A percentile compares a stretch with the other conserved stretches of the same genome.
Evolutionary conservation across 2,797 vertebrate genomes (phyloP).

Genomic region (Okamejei kenojei): DNA sequence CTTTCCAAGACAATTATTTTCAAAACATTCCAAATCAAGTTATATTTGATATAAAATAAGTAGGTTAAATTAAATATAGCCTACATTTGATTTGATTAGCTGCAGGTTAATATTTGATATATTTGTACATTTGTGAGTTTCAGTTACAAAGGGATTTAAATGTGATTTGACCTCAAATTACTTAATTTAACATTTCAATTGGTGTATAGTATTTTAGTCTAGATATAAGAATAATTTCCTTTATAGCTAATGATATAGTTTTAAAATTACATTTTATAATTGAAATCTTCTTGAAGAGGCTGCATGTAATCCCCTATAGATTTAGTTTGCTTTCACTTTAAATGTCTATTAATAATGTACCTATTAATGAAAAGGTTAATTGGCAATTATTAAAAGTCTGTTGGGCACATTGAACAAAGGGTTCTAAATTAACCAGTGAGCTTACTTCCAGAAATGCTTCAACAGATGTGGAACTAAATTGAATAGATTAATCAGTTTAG

Average conservation of each 20-base stretch:
- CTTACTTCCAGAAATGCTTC: not conserved
- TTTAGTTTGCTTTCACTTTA: not conserved
- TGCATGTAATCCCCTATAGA: not conserved
- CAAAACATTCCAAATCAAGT: not conserved
- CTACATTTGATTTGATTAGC: not conserved
- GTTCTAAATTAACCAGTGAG: constrained; percentile 2
- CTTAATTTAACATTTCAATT: constrained; percentile 4
- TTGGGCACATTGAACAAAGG: not conserved
- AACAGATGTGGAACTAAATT: not conserved
- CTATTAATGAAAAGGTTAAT: constrained; percentile 29
- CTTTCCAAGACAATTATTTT: not conserved
- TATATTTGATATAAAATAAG: not conserved
- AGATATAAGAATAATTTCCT: not conserved
- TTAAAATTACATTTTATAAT: not conserved
- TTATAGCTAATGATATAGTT: not conserved
- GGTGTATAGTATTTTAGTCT: not conserved
- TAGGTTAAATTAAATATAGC: not conserved
- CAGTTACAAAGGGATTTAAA: not conserved
- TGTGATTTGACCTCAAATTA: constrained; percentile 17
- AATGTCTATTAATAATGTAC: not conserved
- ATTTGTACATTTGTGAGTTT: not conserved
- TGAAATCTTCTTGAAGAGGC: not conserved
- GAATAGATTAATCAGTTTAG: not conserved
- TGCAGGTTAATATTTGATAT: not conserved
- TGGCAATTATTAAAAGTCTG: constrained; percentile 12